Base-by-base conservation (phyloP, 1,140 invertebrate genomes). In the Drosophila pallidifrons region DNA sequence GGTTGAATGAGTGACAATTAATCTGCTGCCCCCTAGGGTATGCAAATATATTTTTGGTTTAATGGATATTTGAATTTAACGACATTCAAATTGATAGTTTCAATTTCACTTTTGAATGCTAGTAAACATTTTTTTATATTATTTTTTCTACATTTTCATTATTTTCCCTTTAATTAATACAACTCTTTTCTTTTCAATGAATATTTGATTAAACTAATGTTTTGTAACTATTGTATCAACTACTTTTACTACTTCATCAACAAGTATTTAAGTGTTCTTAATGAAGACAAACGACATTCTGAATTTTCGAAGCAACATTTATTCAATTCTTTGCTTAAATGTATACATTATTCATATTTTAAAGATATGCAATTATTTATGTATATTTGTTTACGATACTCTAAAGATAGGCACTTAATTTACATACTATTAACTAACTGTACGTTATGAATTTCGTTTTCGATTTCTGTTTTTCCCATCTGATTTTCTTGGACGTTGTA, bases 351-450 rank as follows among this genome's bases (percentile, higher is more conserved):
- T 60, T 77, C 71, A 61, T 75, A 75, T 69, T 63, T 75, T 69
- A 64, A 74, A 77, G 57, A 77, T 77, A 74, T 77, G 68, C 59
- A 76, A 55, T 72, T 76, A 65, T 60, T 57, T 78, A 70, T 65
- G 47, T 78, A 65, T 55, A 70, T 65, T 52, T 38, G 32, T 83
- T 65, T 70, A 86, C 49, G 54, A 77, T 80, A 54, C 49, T 76
- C 41, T 74, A 87, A 68, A 71, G 55, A 77, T 86, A 89, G 85
- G 87, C 85, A 89, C 87, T 89, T 89, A 89, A 79, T 78, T 87
- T 71, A 89, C 75, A 89, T 70, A 59, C 13, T 91, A 85, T 78
- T 68, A 87, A 80, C 78, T 90, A 89, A 78, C 85, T 88, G 75
- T 89, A 88, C 79, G 81, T 90, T 78, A 79, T 79, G 69, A 91